Evolutionary conservation across 1,140 invertebrate genomes (phyloP).

Genomic region (Ericerus pela): DNA sequence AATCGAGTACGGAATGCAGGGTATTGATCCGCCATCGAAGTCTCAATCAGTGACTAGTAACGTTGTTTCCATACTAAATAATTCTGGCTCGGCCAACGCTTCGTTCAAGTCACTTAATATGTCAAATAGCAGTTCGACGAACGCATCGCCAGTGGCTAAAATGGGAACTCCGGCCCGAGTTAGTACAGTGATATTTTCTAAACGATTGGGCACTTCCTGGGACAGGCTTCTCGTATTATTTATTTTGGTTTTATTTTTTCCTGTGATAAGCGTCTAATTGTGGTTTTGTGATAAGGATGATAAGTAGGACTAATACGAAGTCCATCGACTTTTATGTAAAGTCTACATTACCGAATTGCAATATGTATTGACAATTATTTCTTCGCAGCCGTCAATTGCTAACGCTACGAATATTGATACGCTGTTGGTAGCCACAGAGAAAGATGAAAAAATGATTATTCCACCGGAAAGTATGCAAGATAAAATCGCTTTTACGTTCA

Average conservation of each 20-base stretch:
- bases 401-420: conserved; percentile 98
- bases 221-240: too few species aligned
- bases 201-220: too few species aligned
- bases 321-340: too few species aligned
- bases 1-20: conserved; percentile 2
- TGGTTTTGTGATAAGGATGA: not conserved
- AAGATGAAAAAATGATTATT: conserved; percentile 74
- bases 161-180: not conserved
- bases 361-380: not conserved
- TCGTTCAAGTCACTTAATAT: not conserved
- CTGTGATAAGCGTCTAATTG: not conserved
- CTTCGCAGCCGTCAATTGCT: conserved; percentile 68
- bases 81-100: not conserved
- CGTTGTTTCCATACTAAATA: not conserved
- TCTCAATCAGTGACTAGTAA: not conserved
- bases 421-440: conserved; percentile 81
- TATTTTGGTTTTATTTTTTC: not conserved
- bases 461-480: conserved; percentile 76
- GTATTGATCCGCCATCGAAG: not conserved
- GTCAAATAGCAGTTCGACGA: not conserved
- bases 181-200: too few species aligned
- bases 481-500: conserved; percentile 99
- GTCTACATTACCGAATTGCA: too few species aligned
- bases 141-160: not conserved
- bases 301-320: too few species aligned